Base-by-base conservation (phyloP, 2,888 invertebrate genomes). In the Hemistola chrysoprasaria region DNA sequence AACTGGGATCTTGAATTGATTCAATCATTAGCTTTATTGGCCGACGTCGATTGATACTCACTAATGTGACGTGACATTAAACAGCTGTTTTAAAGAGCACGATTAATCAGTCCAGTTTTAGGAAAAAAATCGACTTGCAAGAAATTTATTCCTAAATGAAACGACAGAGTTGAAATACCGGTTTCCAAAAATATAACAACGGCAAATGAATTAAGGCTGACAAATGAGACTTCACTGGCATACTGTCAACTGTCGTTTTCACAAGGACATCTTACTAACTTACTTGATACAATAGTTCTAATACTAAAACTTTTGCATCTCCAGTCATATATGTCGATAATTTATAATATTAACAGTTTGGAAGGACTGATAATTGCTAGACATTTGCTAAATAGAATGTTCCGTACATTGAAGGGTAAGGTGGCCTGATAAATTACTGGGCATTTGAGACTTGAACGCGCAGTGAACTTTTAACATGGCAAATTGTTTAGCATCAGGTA, bases 1-100 rank as follows among this genome's bases (percentile, higher is more conserved):
- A 50, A 62, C 51, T 50, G 53, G 47, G 53, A 61, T 58, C 53
- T 53, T 62, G 55, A 68, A 71, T 66, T 65, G 62, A 66, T 65
- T 65, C 57, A 67, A 68, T 72, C 63, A 62, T 59, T 53, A 45
- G 38, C 47, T 52, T 39, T 48, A 64, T 56, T 59, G 47, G 50
- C 52, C 47, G 35, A 40, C 37, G 36, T 46, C 43, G 50, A 60
- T 58, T 49, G 32, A 45, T 40, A 33, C 37, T 47, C 41, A 28
- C 37, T 22, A 24, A 32, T 20, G 25, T 39, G 24, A 38, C 31
- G 36, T 29, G 30, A 44, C 11, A 42, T 27, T 32, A 29, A 8
- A 7, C 36, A 37, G 31, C 32, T 28, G 24, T 11, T 26, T 21
- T 8, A 1, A n/a, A 11, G 16, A 3, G 16, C 16, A 16, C 16